Evolutionary conservation across 2,113 vertebrate species (phyloP), one percentile per base, ranked within the genome.

Genomic region (Physeter macrocephalus): DNA sequence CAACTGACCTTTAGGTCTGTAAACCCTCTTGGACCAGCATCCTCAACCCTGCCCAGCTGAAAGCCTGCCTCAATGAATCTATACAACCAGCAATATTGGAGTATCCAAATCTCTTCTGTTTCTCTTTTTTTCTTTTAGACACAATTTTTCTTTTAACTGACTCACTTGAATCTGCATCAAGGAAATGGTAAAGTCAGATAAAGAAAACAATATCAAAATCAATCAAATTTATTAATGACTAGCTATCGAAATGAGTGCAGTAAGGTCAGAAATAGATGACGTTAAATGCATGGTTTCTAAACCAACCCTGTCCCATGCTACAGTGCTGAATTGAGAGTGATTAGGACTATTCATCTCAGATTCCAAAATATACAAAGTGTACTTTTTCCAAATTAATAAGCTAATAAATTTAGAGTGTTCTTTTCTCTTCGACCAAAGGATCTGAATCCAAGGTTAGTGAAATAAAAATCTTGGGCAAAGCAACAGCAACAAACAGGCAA

Each of bases 401-500:
- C 64, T 43, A 83, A 83, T 88, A 81, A 46, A 92, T 92, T 85
- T 86, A 72, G 34, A 72, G 31, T n/a, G 8, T 80, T 74, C 14
- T 72, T 92, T 91, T 18, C 52, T 92, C 43, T 88, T 94, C 95
- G 39, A 96, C 69, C 92, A 92, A 93, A 29, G 54, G 82, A 89
- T 86, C 66, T 54, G 52, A 92, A 49, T 41, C 66, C 67, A 96
- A 89, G 81, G 88, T 91, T 94, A 95, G 54, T 86, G 36, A 95
- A 92, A 97, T 94, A 83, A 97, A 96, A 93, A 39, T 57, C 46
- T 54, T 90, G 59, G 74, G 64, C 36, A 69, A 88, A 92, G 64
- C 39, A 96, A 66, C 25, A 91, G 72, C 64, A 87, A 36, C 23
- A 66, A 96, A 67, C 12, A 88, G 29, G 80, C 66, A 96, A 80